Evolutionary conservation across 2,888 invertebrate genomes (phyloP), one percentile per base, ranked within the genome.

Genomic region (Molanna angustata): DNA sequence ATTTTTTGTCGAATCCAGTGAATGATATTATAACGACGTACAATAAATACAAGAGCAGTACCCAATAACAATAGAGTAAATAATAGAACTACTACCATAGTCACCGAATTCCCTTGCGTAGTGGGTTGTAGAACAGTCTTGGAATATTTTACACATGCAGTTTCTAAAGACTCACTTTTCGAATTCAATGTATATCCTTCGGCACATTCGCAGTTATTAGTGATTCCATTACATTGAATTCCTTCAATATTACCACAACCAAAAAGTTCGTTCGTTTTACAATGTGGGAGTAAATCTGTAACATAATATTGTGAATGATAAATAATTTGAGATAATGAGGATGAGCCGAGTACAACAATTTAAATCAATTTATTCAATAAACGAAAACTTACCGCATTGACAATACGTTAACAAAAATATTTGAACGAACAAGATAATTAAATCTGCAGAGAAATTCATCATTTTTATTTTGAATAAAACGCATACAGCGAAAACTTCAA

Each of bases 251-350:
- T 74, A 74, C 52, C 66, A 61, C 17, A 62, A 57, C 9, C 37
- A 6, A 17, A 22, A 48, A 73, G 57, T 53, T 61, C 48, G 61
- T 64, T 66, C 64, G 64, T 67, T 62, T 72, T 68, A 67, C 77
- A 77, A 64, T 68, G 64, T 72, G 72, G 76, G 73, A 76, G 70
- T 67, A 70, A 64, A 61, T 73, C 76, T 76, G 76, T 74, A 76
- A 47, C 21, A 44, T 20, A 32, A 43, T 43, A 50, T 44, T 33
- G n/a, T n/a, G 40, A 49, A 49, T 22, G 48, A 41, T 41, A 42
- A 41, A 32, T 31, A 49, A 56, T 44, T 40, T 22, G 43, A 45
- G 53, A 53, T 53, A 53, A 53, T 53, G 44, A 45, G 49, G 54
- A 54, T 46, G 49, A 49, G 46, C 33, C 41, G 49, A 49, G 46